phyloP scores from a whole-genome alignment of 2,113 vertebrate genomes.

The Malaclemys terrapin region DNA sequence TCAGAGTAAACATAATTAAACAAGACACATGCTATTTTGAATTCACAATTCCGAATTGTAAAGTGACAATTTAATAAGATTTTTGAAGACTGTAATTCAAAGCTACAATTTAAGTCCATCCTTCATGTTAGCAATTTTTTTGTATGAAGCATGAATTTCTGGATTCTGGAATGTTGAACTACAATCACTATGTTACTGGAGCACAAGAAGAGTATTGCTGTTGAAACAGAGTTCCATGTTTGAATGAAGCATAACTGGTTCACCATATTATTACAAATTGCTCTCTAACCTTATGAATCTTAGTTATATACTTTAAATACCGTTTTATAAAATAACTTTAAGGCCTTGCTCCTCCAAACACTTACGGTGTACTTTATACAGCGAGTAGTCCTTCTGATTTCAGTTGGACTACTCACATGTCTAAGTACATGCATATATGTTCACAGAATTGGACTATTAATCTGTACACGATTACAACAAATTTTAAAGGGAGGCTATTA shows the following conservation, averaged over 20 bases:
- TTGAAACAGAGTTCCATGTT: background rate
- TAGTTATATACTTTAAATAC: background rate
- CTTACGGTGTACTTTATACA: background rate
- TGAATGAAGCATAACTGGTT: background rate
- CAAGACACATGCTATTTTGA: background rate
- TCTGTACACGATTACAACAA: background rate
- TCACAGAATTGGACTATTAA: background rate
- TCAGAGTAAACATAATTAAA: background rate
- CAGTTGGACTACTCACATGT: background rate
- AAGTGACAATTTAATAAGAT: background rate
- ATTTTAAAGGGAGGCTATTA: background rate
- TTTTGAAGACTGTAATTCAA: no score
- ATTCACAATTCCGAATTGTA: background rate
- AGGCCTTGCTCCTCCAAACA: background rate
- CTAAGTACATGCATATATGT: background rate
- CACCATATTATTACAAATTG: background rate
- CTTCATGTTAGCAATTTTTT: background rate
- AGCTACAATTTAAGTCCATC: background rate
- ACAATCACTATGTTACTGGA: background rate
- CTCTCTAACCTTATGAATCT: background rate
- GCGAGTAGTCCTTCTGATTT: background rate
- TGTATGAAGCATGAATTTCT: background rate
- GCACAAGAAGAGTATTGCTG: background rate
- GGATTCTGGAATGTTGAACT: background rate
- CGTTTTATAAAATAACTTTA: background rate